A percentile compares a stretch with the other conserved stretches of the same genome.
Evolutionary conservation across 2,797 vertebrate species (phyloP).

Genomic region (Mareca penelope): DNA sequence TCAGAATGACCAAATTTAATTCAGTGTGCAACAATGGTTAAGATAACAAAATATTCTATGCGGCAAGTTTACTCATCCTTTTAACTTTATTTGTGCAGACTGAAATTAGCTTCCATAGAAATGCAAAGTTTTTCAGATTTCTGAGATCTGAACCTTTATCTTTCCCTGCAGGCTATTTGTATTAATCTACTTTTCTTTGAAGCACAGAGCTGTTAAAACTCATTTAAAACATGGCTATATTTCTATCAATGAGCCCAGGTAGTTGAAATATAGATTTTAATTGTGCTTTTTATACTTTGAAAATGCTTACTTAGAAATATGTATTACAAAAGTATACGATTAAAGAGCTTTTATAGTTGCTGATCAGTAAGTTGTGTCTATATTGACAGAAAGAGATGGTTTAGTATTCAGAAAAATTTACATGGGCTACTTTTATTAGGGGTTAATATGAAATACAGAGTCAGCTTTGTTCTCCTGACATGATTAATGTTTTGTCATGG

Average conservation of each 20-base stretch:
- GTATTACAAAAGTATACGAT: neutral
- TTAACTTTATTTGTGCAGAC: slow-evolving; percentile 63
- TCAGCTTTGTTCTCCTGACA: neutral
- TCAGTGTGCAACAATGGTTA: slow-evolving; percentile 1
- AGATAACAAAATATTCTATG: slow-evolving; percentile 48
- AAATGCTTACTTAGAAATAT: slow-evolving; percentile 44
- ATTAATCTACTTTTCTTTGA: slow-evolving; percentile 65
- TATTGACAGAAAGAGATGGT: neutral
- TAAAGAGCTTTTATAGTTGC: slow-evolving; percentile 23
- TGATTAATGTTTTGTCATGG: neutral
- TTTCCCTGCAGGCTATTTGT: slow-evolving; percentile 57
- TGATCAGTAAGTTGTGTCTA: neutral
- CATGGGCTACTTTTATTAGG: neutral
- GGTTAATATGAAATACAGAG: neutral
- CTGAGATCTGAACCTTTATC: slow-evolving; percentile 59
- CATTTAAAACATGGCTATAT: slow-evolving; percentile 35
- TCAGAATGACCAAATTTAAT: slow-evolving; percentile 36
- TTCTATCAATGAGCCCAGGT: slow-evolving; percentile 33
- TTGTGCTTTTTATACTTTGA: slow-evolving; percentile 34
- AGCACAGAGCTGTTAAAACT: slow-evolving; percentile 43
- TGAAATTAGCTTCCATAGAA: slow-evolving; percentile 66
- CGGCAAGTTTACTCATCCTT: slow-evolving; percentile 61
- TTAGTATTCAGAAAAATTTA: neutral
- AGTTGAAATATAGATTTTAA: slow-evolving; percentile 53
- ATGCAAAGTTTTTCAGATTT: slow-evolving; percentile 58